These are phyloP conservation scores for Botrylloides violaceus DNA, from an alignment of 23 tunicate species.

Conservation along the genomic window DNA sequence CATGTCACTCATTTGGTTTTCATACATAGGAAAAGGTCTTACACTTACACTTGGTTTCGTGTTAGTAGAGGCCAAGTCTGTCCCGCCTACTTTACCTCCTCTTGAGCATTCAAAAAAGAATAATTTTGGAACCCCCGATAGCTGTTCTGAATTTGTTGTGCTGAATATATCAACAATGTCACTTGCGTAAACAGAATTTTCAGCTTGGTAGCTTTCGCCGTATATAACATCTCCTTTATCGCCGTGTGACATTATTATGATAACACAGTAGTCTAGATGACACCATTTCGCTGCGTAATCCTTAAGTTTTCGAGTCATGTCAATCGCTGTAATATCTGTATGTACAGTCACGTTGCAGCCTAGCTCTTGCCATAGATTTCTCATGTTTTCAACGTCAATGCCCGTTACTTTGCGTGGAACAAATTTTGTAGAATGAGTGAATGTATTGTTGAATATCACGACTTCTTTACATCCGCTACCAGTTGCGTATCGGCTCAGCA, in stretches of 20 bases:
- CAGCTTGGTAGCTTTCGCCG: background rate
- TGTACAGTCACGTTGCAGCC: background rate
- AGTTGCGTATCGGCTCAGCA: background rate
- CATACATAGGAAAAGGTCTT: background rate
- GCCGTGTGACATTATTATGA: slow-evolving; percentile 3
- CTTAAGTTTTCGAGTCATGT: background rate
- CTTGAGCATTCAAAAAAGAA: background rate
- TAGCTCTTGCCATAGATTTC: background rate
- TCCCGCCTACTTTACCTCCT: background rate
- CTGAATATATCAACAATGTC: background rate
- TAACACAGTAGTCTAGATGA: background rate
- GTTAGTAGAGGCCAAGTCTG: background rate
- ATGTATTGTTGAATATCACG: slow-evolving; percentile 3
- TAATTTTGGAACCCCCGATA: background rate
- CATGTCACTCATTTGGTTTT: too few relatives aligned
- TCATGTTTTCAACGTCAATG: slow-evolving; percentile 14
- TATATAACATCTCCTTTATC: background rate
- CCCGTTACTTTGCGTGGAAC: background rate
- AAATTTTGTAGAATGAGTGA: background rate
- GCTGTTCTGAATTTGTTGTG: background rate
- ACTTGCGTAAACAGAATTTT: background rate
- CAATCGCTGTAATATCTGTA: background rate
- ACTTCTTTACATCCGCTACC: background rate
- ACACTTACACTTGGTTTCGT: too few relatives aligned
- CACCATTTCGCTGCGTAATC: background rate